Evolutionary conservation across 2,113 vertebrate genomes (phyloP).

Genomic region (Dicrurus megarhynchus): DNA sequence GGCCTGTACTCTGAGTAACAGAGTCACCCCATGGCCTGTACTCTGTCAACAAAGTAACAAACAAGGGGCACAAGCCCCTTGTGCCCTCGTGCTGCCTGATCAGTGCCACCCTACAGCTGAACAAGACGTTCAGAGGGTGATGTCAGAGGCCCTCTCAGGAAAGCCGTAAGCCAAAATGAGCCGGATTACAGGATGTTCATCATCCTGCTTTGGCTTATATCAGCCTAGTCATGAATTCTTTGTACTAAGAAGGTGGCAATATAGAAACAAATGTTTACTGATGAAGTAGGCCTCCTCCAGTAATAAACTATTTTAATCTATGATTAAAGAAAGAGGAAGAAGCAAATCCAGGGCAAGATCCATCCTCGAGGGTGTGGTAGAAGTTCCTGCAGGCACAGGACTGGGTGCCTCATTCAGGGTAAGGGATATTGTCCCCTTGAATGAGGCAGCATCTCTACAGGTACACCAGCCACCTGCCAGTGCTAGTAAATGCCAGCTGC

Average conservation of each 20-base stretch:
- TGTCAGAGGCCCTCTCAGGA: not conserved
- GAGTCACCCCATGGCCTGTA: fast-evolving
- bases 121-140: not conserved
- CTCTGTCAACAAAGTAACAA: not conserved
- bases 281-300: not conserved
- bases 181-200: not conserved
- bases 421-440: not conserved
- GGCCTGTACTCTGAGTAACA: not conserved
- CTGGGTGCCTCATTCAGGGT: not conserved
- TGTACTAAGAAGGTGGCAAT: not conserved
- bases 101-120: not conserved
- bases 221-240: not conserved
- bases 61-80: not conserved
- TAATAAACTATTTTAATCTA: not conserved
- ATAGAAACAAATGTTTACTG: not conserved
- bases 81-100: not conserved
- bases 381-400: not conserved
- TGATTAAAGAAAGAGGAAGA: not conserved
- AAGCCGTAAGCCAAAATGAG: not conserved
- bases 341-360: not conserved
- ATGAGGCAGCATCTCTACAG: fast-evolving
- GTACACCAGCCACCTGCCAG: not conserved
- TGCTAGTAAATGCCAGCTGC: not conserved
- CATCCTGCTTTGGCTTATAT: not conserved
- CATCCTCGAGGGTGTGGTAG: not conserved